Base-by-base conservation (phyloP, 1,140 invertebrate species). In the Melanaphis sacchari region DNA sequence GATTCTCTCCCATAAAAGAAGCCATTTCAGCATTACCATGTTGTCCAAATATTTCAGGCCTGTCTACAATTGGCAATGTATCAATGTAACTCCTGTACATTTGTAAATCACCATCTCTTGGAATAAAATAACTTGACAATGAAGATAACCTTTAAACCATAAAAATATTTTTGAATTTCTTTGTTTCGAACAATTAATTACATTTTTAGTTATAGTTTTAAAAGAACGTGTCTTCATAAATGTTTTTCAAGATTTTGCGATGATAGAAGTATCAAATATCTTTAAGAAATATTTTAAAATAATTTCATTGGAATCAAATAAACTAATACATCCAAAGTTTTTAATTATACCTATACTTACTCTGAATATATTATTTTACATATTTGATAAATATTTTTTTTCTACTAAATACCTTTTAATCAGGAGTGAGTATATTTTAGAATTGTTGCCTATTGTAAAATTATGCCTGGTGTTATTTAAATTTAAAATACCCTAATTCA, bases 11-110 rank as follows among this genome's bases (percentile, higher is more conserved):
- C 21, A 98, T 98, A 52, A 98, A 96, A 84, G 98, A 98, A 26
- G 98, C 97, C 93, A 99, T 98, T 95, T 99, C 98, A 7, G 98
- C 98, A 95, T 99, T 99, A 9, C 98, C 96, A 95, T 99, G 98
- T 94, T 99, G 97, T 21, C 98, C 98, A 95, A 98, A 98, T 0
- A 96, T 97, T 95, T 98, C 97, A 0, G 98, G 98, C 94, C 96
- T 96, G 95, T 99, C 98, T 54, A 96, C 95, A 88, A 95, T 96
- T 1, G 98, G 98, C 94, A 98, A 95, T 94, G 97, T 96, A 5
- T 54, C 31, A 40, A 94, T 94, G 9, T 24, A 97, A 95, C 98
- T 97, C 81, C 96, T 96, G 95, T 98, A 98, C 18, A 97, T 97
- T 94, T 97, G 96, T 31, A 98, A 95, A 93, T 97, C 96, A n/a